Base-by-base conservation (phyloP, 1,140 invertebrate species). In the Megathymus violae region DNA sequence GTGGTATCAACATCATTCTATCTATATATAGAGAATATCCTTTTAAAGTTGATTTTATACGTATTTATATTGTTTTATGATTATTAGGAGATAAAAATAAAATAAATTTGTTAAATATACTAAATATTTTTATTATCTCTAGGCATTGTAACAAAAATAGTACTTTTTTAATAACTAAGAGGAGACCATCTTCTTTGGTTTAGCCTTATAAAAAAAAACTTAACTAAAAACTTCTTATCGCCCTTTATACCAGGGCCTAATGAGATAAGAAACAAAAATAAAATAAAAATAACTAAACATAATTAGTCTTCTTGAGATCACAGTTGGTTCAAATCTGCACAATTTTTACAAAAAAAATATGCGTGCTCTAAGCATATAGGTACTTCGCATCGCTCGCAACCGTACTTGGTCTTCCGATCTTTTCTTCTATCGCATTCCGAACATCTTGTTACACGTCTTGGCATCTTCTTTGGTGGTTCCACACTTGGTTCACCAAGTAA, bases 331-430 rank as follows among this genome's bases (percentile, higher is more conserved):
- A 56, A 58, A 58, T 67, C 34, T 19, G 25, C 46, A 58, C 51
- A 67, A 52, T 64, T 41, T 59, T 64, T 17, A 48, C 66, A 68
- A 41, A 46, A 47, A 62, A 52, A 68, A 62, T 44, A 3, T 46
- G 27, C 36, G 22, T 63, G 61, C 19, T 68, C 46, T 46, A 59
- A 34, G 16, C 66, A 63, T 48, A 59, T 59, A 41, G 52, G 52
- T 31, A 17, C 36, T 22, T 48, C 13, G 48, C 54, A 63, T 38
- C n/a, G 10, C 15, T 36, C 22, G 40, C 47, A 63, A 38, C 10
- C 17, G 61, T 36, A 31, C 27, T 52, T 68, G n/a, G 61, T 48
- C 22, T 64, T 68, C 17, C 48, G 22, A 60, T 63, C 46, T 52
- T 67, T 63, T 44, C 34, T 41, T 7, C 36, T 19, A 14, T 22